Evolutionary conservation across 2,797 vertebrate species (phyloP), one percentile per base, ranked within the genome.

Genomic region (Rhadinocentrus ornatus): DNA sequence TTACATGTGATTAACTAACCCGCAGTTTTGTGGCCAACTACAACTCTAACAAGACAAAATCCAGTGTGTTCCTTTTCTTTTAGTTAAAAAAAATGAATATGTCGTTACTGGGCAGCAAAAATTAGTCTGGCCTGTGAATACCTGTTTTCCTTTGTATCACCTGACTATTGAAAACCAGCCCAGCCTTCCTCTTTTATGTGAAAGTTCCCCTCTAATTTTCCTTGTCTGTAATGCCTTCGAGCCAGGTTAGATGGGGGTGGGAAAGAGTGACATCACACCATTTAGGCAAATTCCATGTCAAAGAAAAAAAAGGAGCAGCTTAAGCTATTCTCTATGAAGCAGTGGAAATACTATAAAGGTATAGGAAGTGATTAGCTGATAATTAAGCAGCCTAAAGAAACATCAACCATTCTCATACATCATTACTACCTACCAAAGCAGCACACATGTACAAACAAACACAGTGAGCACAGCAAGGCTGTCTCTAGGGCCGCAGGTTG

Each of bases 191-290:
- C 87, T 91, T 93, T 92, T 90, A 93, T 93, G 92, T 88, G 91
- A 92, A 91, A 89, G 87, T 92, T 90, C 64, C 92, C 91, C 91
- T 94, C 85, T 93, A 93, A 94, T 93, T 93, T 93, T 88, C 83
- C 85, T 82, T 83, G 86, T 92, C 88, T 91, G 63, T 57, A 68
- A 69, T 82, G 84, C 91, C 88, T 86, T 8, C 24, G 32, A 82
- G 90, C 89, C 77, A 4, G 69, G 66, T 70, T 64, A 76, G 62
- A 73, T 52, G 75, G 84, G 83, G 81, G 84, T 8, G 72, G 86
- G 79, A 83, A 82, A 84, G 65, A 77, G 75, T 93, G 90, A 93
- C 87, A 90, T 92, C 86, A 93, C 86, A 77, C 72, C 86, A 78
- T 91, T 93, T 90, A 89, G 84, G 81, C 87, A 91, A 90, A 93